Evolutionary conservation across 2,888 invertebrate genomes (phyloP), one percentile per base, ranked within the genome.

Genomic region (Temnothorax unifasciatus): DNA sequence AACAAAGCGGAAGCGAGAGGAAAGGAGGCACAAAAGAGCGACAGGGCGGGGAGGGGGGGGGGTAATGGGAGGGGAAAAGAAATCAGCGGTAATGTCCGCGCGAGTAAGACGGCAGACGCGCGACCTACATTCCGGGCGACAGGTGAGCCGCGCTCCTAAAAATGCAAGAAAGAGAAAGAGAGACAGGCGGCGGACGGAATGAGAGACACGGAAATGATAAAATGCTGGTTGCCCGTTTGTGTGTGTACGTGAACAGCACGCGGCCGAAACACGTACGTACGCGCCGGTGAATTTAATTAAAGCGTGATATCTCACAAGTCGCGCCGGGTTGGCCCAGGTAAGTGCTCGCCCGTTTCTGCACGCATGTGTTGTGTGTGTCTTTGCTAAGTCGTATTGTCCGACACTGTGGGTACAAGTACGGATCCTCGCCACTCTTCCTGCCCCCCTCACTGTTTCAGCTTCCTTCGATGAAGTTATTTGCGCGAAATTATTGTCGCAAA

Each of bases 41-140:
- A 64, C 44, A 54, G 52, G 74, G 44, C 59, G 0, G 15, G 47
- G 47, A 5, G 1, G 83, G 69, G 47, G 5, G 5, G 47, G n/a
- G n/a, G n/a, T n/a, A 13, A 15, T 4, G 1, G 83, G 69, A 85
- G 75, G 59, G 71, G 57, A 44, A 71, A 64, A 85, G 68, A 82
- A 66, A 76, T 84, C 85, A 68, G 85, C 69, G 77, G 88, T 88
- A 88, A 89, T 86, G 87, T 83, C 79, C 38, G 73, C 83, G 87
- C 85, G 85, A 79, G 86, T 68, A 87, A 85, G 86, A 76, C 76
- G 69, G 76, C 77, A 83, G 85, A 86, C 90, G 86, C 87, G 91
- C 91, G 92, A 91, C 92, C 92, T 89, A 92, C 89, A 91, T 92
- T 91, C 82, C 57, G 83, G 34, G 73, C 85, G 91, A 90, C 92